Evolutionary conservation across 2,113 vertebrate genomes (phyloP), one percentile per base, ranked within the genome.

Genomic region (Petaurus breviceps): DNA sequence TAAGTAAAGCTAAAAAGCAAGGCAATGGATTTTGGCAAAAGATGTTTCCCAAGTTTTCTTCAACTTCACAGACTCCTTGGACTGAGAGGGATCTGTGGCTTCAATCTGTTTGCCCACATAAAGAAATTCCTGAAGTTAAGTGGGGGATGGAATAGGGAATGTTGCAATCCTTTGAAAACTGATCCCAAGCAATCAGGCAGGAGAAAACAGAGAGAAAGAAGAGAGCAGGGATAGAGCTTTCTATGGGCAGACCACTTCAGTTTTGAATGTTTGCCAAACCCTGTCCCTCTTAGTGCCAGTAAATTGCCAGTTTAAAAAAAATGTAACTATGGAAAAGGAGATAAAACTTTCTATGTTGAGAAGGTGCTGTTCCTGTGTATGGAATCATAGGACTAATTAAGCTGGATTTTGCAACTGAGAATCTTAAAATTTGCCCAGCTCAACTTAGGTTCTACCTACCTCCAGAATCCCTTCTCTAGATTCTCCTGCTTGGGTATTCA

Each of bases 121-220:
- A 50, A 43, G 90, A 61, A 97, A 94, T 92, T 95, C 51, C 93
- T 8, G 3, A 2, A 31, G 19, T 43, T 84, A 43, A 43, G 14
- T 31, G 92, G 68, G 92, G 92, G 90, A 84, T 93, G 57, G 90
- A 51, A 49, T 89, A 37, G 96, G 96, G 96, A 95, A 96, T 97
- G 95, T 96, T 91, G 96, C 94, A 89, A 43, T 92, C 26, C 94
- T 97, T 94, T 97, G 57, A 92, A 98, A 98, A 96, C 96, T 97
- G 96, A 98, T 97, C 94, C 51, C 93, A 50, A 52, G 93, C 0
- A 0, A 90, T 93, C 94, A 93, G 22, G 84, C 93, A 0, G 2
- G 51, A 47, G 16, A 43, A 84, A 6, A 43, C n/a, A 43, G n/a
- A 84, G 37, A 84, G 16, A 43, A 43, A 84, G n/a, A 84, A 84